Evolutionary conservation across 1,140 invertebrate species (phyloP).

Genomic region (Drosophila subobscura): DNA sequence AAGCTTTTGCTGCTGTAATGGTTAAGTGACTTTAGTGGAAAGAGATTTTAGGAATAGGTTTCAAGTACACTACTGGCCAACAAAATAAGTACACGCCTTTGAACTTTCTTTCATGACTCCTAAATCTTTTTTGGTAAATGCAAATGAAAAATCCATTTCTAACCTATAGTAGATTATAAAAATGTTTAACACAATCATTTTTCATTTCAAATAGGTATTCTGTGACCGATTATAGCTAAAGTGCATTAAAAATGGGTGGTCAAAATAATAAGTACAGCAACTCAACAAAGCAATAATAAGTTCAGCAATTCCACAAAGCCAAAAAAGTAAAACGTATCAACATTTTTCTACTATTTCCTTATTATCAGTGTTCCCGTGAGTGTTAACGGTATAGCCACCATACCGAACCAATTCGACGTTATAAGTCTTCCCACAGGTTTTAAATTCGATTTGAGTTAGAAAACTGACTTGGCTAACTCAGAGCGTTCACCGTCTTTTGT

Average conservation of each 20-base stretch:
- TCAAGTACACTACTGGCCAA: slow-evolving; percentile 11
- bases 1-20: background rate
- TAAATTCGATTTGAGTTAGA: slow-evolving; percentile 1
- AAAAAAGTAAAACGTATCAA: background rate
- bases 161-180: too few species aligned
- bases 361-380: background rate
- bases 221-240: background rate
- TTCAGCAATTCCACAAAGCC: background rate
- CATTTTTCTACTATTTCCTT: slow-evolving; percentile 3
- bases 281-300: background rate
- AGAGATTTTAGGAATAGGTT: too few species aligned
- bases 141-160: background rate
- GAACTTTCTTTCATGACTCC: background rate
- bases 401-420: background rate
- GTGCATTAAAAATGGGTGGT: background rate
- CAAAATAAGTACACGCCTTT: slow-evolving; percentile 9
- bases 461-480: slow-evolving; percentile 8
- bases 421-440: background rate
- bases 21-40: background rate
- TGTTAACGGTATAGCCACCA: slow-evolving; percentile 2
- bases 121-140: slow-evolving; percentile 1
- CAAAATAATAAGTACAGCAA: slow-evolving; percentile 1
- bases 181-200: too few species aligned
- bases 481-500: slow-evolving; percentile 1
- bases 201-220: background rate